phyloP scores from a whole-genome alignment of 2,888 invertebrate species.

The Cepaea hortensis region DNA sequence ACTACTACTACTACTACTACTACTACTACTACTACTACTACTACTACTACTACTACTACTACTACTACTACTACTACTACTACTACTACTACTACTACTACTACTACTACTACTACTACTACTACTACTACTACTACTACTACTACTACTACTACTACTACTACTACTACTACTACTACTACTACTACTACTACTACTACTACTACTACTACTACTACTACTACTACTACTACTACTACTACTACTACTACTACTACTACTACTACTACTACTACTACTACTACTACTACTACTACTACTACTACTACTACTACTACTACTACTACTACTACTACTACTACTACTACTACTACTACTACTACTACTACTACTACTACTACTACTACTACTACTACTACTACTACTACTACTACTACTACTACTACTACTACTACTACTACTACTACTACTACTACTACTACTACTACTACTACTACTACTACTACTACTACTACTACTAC shows the following conservation, averaged over 20 bases:
- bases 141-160: not conserved
- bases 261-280: not conserved
- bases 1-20: not conserved
- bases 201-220: not conserved
- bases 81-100: not conserved
- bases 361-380: not conserved
- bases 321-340: not conserved
- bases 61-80: not conserved
- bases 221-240: not conserved
- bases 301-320: not conserved
- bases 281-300: not conserved
- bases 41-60: not conserved
- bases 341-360: not conserved
- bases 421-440: not conserved
- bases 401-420: not conserved
- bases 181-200: not conserved
- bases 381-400: not conserved
- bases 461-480: not conserved
- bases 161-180: not conserved
- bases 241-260: not conserved
- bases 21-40: not conserved
- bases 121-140: not conserved
- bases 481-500: not conserved
- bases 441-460: not conserved
- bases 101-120: not conserved